Conservation (phyloP, 1,140 invertebrate species). For the Episyrphus balteatus region DNA sequence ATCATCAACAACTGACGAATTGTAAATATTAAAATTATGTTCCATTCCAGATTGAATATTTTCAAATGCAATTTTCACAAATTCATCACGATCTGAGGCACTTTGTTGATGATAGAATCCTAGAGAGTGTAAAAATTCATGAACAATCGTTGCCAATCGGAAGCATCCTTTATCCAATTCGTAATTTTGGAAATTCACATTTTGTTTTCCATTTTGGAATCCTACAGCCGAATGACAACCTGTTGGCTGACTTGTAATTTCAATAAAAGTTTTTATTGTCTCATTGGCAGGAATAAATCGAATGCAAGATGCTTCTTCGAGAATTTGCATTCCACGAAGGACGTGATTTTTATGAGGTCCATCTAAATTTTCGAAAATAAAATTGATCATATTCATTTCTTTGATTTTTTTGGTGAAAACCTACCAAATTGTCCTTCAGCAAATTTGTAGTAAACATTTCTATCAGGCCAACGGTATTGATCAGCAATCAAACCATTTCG, state of each 20-base stretch:
- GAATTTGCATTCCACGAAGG: constrained; percentile 15
- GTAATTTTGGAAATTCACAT: constrained; percentile 33
- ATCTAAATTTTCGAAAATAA: constrained; percentile 5
- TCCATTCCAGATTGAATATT: constrained; percentile 50
- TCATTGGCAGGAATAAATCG: constrained; percentile 5
- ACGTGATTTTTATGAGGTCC: constrained; percentile 16
- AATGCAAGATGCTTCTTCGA: constrained; percentile 13
- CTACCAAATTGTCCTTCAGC: constrained; percentile 17
- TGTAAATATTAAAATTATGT: constrained; percentile 44
- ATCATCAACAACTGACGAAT: constrained; percentile 33
- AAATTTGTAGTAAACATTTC: constrained; percentile 47
- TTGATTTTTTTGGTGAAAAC: not conserved
- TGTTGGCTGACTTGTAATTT: constrained; percentile 29
- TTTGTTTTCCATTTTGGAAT: constrained; percentile 38
- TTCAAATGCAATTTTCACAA: constrained; percentile 51
- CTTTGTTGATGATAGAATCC: constrained; percentile 66
- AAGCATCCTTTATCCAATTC: constrained; percentile 25
- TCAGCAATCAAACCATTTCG: too few relatives aligned
- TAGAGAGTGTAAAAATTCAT: constrained; percentile 55
- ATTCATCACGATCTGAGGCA: constrained; percentile 55
- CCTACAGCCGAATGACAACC: constrained; percentile 42
- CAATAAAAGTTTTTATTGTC: constrained; percentile 25
- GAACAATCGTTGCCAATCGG: constrained; percentile 44
- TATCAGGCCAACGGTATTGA: constrained; percentile 41
- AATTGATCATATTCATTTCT: not conserved